A percentile compares a stretch with the other conserved stretches of the same genome.
Conservation (phyloP, 1,140 invertebrate species). For the Penaeus vannamei region DNA sequence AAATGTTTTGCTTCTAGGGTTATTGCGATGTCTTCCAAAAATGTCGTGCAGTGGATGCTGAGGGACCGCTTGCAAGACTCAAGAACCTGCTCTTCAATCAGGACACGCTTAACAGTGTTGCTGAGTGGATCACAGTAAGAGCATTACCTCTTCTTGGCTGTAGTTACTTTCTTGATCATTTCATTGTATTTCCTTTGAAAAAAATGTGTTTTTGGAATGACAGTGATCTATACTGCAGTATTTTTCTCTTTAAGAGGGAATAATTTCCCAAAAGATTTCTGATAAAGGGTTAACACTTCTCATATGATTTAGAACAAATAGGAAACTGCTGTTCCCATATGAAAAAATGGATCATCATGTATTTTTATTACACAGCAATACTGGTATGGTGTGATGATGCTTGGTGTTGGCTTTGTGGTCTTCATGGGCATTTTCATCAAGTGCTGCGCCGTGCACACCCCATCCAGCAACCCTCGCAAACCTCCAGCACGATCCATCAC, state of each 20-base stretch:
- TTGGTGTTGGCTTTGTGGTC: constrained; percentile 91
- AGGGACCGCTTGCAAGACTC: constrained; percentile 94
- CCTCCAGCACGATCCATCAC: constrained; percentile 87
- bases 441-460: constrained; percentile 99
- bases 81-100: constrained; percentile 97
- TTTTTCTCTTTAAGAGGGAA: neutral
- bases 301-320: too few relatives aligned
- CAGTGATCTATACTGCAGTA: constrained; percentile 42
- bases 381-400: constrained; percentile 97
- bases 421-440: constrained; percentile 99
- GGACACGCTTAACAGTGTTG: constrained; percentile 87
- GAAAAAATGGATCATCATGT: neutral
- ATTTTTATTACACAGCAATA: constrained; percentile 79
- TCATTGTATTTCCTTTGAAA: neutral
- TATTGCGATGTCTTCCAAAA: constrained; percentile 99
- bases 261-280: neutral
- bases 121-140: constrained; percentile 87
- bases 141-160: constrained; percentile 5
- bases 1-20: constrained; percentile 78
- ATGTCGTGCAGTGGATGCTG: constrained; percentile 97
- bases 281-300: neutral
- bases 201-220: constrained; percentile 14
- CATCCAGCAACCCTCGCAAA: constrained; percentile 96
- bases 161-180: neutral
- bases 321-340: too few relatives aligned